Percentiles rank a stretch among this genome's conserved stretches.
phyloP scores from a whole-genome alignment of 2,113 vertebrate genomes.

The Dendrocopos noguchii region DNA sequence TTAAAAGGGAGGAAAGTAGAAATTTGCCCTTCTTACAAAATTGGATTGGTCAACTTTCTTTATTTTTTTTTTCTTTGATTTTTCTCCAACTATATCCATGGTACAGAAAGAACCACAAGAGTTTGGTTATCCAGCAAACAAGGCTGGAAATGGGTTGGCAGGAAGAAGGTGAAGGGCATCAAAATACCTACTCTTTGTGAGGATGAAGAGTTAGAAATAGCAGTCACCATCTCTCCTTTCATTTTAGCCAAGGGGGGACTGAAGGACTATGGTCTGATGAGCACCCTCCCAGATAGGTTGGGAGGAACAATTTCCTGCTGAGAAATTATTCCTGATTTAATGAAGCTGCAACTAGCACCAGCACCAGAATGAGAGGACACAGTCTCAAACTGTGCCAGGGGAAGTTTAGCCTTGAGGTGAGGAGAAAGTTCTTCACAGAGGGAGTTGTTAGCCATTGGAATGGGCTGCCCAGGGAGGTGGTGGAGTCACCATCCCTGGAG shows the following conservation, averaged over 20 bases:
- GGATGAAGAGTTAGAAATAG: background rate
- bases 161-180: background rate
- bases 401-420: too few relatives aligned
- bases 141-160: background rate
- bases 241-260: background rate
- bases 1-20: background rate
- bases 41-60: background rate
- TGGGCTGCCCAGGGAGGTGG: too few relatives aligned
- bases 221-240: background rate
- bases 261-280: background rate
- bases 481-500: too few relatives aligned
- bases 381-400: too few relatives aligned
- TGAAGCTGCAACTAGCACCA: background rate
- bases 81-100: fast-evolving
- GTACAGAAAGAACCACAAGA: background rate
- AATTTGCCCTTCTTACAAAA: background rate
- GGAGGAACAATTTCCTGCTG: background rate
- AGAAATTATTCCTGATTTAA: background rate
- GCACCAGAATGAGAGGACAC: too few relatives aligned
- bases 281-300: background rate
- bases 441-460: too few relatives aligned
- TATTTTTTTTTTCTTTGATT: background rate
- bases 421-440: too few relatives aligned
- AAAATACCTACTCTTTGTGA: background rate
- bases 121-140: background rate